phyloP scores from a whole-genome alignment of 2,797 vertebrate species.

The Pangasius mekongensis region DNA sequence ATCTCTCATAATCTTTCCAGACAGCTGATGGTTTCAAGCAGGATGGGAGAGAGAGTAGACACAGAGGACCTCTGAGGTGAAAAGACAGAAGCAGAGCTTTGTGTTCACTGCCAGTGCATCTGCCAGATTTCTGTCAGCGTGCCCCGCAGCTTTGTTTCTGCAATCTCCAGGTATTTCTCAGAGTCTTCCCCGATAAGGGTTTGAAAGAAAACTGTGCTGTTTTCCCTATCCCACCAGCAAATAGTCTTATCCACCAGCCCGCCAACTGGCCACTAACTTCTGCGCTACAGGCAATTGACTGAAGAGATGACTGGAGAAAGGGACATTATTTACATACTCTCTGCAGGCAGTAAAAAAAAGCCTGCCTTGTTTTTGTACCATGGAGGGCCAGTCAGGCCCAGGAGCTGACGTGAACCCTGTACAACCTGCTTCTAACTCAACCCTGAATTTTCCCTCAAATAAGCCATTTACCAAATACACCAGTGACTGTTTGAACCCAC shows the following conservation, averaged over 20 bases:
- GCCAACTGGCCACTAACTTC: conserved; percentile 66
- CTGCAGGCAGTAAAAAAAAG: background rate
- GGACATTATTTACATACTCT: conserved; percentile 29
- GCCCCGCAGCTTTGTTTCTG: conserved; percentile 63
- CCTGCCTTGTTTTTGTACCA: conserved; percentile 1
- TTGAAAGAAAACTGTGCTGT: conserved; percentile 62
- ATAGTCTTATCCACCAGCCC: conserved; percentile 71
- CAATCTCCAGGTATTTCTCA: conserved; percentile 68
- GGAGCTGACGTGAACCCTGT: conserved; percentile 18
- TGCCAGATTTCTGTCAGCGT: conserved; percentile 73
- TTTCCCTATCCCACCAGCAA: conserved; percentile 70
- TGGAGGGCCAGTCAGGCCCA: background rate
- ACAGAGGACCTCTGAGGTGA: conserved; percentile 50
- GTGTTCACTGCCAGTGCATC: conserved; percentile 58
- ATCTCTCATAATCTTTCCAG: conserved; percentile 22
- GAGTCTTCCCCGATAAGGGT: conserved; percentile 65
- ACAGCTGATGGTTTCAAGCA: conserved; percentile 31
- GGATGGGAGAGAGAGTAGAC: conserved; percentile 51
- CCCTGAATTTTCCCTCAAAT: conserved; percentile 1
- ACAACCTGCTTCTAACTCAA: conserved; percentile 11
- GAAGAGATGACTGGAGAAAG: conserved; percentile 62
- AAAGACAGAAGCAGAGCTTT: conserved; percentile 65
- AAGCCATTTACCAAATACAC: background rate
- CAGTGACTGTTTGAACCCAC: conserved; percentile 20
- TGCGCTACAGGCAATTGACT: conserved; percentile 67